Base-by-base conservation (phyloP, 2,113 vertebrate genomes). In the Gorsachius goisagi region DNA sequence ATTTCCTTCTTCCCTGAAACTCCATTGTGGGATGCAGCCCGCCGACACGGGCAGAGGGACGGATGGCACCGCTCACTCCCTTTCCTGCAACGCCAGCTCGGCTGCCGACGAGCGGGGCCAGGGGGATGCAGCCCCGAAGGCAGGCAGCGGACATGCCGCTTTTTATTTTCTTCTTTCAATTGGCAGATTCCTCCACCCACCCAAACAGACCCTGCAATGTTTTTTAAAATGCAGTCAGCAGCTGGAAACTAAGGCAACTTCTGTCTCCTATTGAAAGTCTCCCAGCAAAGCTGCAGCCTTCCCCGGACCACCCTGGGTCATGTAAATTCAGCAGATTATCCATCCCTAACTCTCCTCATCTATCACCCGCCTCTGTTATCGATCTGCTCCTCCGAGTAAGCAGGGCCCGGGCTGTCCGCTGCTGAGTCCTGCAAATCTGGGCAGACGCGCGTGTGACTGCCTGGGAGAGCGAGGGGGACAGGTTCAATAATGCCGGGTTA, bases 331-430 rank as follows among this genome's bases (percentile, higher is more conserved):
- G 97, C 97, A 95, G 96, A 97, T 97, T 97, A 97, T 97, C 95
- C 97, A 97, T 96, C 97, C 97, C 94, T 97, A 97, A 97, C 97
- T 97, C 95, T 96, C 97, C 98, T 98, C 98, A 99, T 99, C 98
- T 98, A 99, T 99, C 98, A 99, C 97, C 77, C 74, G 78, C 97
- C 95, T 92, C 96, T 96, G 97, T 97, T 98, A 99, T 99, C 98
- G 99, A 99, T 99, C 99, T 98, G 96, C 91, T 98, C 98, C 98
- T 98, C 97, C 17, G 89, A 88, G 93, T 49, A 55, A 91, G 81
- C 28, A 69, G 89, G 96, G 94, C 89, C 98, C 83, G 96, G 98
- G 97, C 94, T 88, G 95, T 83, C 94, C 78, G 14, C 60, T 97
- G 93, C 97, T 96, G 96, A 96, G 95, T 75, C 91, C 90, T 96